phyloP scores from a whole-genome alignment of 2,113 vertebrate genomes.

The Hippocampus comes region DNA sequence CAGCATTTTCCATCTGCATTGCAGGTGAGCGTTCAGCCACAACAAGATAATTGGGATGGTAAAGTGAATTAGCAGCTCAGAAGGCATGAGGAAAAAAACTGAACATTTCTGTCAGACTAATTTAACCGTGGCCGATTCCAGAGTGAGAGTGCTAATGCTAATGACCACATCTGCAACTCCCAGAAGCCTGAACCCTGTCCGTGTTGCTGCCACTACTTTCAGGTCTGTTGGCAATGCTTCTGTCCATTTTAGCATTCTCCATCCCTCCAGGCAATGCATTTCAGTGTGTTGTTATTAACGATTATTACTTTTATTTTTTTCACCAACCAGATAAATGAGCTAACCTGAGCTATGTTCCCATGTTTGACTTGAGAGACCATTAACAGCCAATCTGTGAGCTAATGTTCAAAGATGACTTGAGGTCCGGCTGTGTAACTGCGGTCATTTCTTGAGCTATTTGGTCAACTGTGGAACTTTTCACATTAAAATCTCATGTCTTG shows the following conservation, averaged over 20 bases:
- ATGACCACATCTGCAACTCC: no score
- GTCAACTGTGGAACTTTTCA: slow-evolving; percentile 33
- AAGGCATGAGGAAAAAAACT: not conserved
- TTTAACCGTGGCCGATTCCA: not conserved
- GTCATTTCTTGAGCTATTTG: slow-evolving; percentile 39
- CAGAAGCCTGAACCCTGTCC: no score
- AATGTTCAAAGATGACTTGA: slow-evolving; percentile 34
- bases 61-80: not conserved
- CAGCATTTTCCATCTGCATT: no score
- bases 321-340: not conserved
- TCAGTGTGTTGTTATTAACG: not conserved
- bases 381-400: slow-evolving; percentile 8
- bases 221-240: not conserved
- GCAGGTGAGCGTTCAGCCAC: not conserved
- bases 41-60: not conserved
- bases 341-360: slow-evolving; percentile 28
- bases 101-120: not conserved
- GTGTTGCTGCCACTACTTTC: not conserved
- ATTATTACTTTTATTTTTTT: not conserved
- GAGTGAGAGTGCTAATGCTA: no score
- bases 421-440: slow-evolving; percentile 39
- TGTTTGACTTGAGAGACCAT: slow-evolving; percentile 22
- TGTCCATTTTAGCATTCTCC: not conserved
- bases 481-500: slow-evolving; percentile 33
- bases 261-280: not conserved